Evolutionary conservation across 2,797 vertebrate species (phyloP).

Genomic region (Cichlasoma orientale): DNA sequence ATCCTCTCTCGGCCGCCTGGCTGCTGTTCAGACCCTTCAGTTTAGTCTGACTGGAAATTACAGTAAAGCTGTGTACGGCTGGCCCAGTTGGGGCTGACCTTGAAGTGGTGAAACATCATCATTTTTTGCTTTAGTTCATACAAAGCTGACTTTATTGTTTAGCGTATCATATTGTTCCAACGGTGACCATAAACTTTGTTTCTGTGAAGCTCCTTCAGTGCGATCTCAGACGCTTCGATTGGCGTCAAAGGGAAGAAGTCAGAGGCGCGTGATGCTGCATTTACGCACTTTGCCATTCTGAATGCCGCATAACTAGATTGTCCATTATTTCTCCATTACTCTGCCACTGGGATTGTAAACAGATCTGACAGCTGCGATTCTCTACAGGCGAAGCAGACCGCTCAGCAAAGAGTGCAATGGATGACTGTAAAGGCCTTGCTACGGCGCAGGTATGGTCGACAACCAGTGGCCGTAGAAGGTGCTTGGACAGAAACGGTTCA

Average conservation of each 20-base stretch:
- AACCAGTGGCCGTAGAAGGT: neutral
- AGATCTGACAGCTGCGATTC: constrained; percentile 64
- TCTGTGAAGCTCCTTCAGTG: constrained; percentile 10
- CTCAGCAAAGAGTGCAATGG: constrained; percentile 29
- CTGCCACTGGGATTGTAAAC: constrained; percentile 68
- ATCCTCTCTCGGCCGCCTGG: constrained; percentile 23
- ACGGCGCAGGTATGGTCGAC: constrained; percentile 23
- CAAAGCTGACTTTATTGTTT: neutral
- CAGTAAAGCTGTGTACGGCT: neutral
- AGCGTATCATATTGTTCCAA: constrained; percentile 20
- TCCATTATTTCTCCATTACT: constrained; percentile 52
- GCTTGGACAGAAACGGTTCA: neutral
- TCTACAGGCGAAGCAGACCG: constrained; percentile 54
- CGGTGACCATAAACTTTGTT: constrained; percentile 2
- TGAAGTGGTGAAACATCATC: neutral
- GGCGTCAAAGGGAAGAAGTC: constrained; percentile 45
- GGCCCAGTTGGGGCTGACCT: constrained; percentile 1
- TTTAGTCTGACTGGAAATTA: constrained; percentile 21
- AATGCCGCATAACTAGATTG: constrained; percentile 43
- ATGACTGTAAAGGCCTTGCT: constrained; percentile 56
- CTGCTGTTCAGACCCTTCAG: constrained; percentile 7
- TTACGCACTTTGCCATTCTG: constrained; percentile 19
- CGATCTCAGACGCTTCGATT: constrained; percentile 1
- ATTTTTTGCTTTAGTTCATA: neutral
- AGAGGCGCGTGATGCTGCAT: constrained; percentile 16